Base-by-base conservation (phyloP, 2,888 invertebrate species). In the Zaprionus lineosus region DNA sequence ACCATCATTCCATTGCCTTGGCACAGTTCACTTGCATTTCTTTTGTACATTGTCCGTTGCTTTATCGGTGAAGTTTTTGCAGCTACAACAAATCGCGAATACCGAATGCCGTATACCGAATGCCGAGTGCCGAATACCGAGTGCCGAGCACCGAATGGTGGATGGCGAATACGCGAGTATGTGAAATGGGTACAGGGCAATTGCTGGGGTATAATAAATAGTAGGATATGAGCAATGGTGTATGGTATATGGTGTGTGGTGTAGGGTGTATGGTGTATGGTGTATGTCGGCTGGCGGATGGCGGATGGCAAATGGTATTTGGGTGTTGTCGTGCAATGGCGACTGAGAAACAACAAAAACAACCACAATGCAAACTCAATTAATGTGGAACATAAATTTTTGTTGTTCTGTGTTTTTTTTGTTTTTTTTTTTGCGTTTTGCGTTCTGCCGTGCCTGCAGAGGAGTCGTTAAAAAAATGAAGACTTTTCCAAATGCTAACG, bases 81-180 rank as follows among this genome's bases (percentile, higher is more conserved):
- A 72, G 75, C 67, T 64, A 71, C 75, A 76, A 82, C 78, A 76
- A 76, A 66, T 82, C 63, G 51, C 65, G 46, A 60, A 34, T 58
- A 58, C 36, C 63, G 56, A 56, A 47, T 28, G 50, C 40, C 11
- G 28, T n/a, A n/a, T 2, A 9, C 2, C 5, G 28, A 28, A n/a
- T n/a, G 28, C n/a, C n/a, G n/a, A n/a, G n/a, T n/a, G n/a, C n/a
- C n/a, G n/a, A n/a, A n/a, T n/a, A n/a, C n/a, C n/a, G n/a, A n/a
- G n/a, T n/a, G n/a, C n/a, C n/a, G n/a, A n/a, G 28, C 8, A 28
- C 3, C 40, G 44, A 52, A 33, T 31, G 39, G 40, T 12, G 7
- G n/a, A 16, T 34, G 15, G 29, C 47, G 18, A 47, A 53, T 55
- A 7, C 4, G 21, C 7, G 3, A 21, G 21, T 21, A 5, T 21